Conservation (phyloP, 2,113 vertebrate genomes). For the Paramisgurnus dabryanus region DNA sequence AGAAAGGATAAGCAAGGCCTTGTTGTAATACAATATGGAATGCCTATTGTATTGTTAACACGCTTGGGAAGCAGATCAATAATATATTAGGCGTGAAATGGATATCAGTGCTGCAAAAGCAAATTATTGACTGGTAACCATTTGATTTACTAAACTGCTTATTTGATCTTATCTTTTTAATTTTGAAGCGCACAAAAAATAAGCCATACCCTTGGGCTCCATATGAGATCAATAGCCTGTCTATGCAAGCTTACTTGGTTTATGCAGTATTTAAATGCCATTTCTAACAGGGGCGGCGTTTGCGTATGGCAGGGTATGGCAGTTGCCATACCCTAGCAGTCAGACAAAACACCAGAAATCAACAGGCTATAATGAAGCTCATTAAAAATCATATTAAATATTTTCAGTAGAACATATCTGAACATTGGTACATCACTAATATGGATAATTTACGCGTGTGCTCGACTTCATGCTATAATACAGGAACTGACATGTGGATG, state of each 20-base stretch:
- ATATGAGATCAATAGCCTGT: constrained; percentile 21
- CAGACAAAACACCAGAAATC: no score
- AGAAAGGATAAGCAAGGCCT: no score
- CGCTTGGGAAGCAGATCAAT: background rate
- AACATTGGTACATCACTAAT: no score
- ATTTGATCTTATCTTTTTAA: background rate
- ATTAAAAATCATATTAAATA: no score
- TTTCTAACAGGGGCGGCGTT: no score
- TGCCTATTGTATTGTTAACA: constrained; percentile 1
- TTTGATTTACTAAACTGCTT: constrained; percentile 15
- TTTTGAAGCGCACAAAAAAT: constrained; percentile 1
- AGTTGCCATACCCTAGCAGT: no score
- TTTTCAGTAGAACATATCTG: no score
- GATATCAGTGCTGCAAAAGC: constrained; percentile 16
- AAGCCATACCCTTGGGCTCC: background rate
- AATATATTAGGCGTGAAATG: constrained; percentile 7
- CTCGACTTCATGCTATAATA: no score
- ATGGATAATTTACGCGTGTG: no score
- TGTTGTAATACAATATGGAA: background rate
- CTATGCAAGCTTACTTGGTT: background rate
- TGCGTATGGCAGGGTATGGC: no score
- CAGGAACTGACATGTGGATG: no score
- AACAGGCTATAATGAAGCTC: no score
- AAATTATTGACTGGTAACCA: constrained; percentile 15
- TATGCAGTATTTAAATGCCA: constrained; percentile 11